A percentile compares a stretch with the other conserved stretches of the same genome.
These are phyloP conservation scores for Congeria kusceri DNA, from an alignment of 2,888 invertebrate species.

Conservation along the genomic window DNA sequence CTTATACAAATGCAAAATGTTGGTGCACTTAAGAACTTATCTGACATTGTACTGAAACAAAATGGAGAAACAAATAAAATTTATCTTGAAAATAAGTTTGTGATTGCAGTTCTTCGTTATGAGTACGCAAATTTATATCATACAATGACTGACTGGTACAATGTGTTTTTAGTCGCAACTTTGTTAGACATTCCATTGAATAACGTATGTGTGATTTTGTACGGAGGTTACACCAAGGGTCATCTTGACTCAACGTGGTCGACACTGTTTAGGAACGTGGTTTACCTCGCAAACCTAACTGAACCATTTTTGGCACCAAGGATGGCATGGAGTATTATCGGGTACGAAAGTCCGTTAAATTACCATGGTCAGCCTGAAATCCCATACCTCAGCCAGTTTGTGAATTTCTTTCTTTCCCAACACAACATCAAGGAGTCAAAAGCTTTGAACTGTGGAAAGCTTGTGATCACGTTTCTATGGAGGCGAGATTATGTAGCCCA, in stretches of 20 bases:
- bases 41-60: neutral
- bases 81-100: neutral
- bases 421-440: constrained; percentile 56
- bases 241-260: constrained; percentile 80
- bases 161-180: constrained; percentile 77
- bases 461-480: constrained; percentile 82
- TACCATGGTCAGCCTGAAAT: constrained; percentile 69
- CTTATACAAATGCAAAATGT: neutral
- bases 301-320: constrained; percentile 66
- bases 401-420: constrained; percentile 78
- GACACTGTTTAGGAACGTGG: constrained; percentile 77
- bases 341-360: constrained; percentile 82
- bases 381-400: constrained; percentile 80
- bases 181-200: constrained; percentile 66
- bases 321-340: constrained; percentile 80
- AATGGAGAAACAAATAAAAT: neutral
- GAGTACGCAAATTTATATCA: constrained; percentile 83
- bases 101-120: constrained; percentile 77
- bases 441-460: constrained; percentile 72
- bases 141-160: constrained; percentile 81
- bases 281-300: constrained; percentile 65
- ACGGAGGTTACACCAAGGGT: constrained; percentile 80
- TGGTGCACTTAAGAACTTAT: neutral
- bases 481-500: constrained; percentile 83
- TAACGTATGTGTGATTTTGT: constrained; percentile 77